Evolutionary conservation across 1,140 invertebrate genomes (phyloP).

Genomic region (Sitodiplosis mosellana): DNA sequence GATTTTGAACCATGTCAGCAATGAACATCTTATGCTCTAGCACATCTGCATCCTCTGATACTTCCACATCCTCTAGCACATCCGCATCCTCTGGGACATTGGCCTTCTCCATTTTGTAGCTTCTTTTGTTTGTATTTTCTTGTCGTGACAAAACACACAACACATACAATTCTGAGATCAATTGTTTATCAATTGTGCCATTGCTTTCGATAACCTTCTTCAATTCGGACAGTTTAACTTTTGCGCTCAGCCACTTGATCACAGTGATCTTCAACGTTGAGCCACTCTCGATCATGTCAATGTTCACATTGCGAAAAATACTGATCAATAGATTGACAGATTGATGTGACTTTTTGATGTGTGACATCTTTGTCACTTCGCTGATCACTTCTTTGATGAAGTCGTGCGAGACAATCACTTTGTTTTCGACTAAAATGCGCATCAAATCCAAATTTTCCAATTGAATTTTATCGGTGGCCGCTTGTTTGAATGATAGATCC

Average conservation of each 20-base stretch:
- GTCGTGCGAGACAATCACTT: not conserved
- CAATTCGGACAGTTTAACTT: not conserved
- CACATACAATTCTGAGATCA: not conserved
- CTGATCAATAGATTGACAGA: not conserved
- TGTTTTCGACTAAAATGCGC: not conserved
- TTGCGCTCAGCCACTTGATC: not conserved
- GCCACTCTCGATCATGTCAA: not conserved
- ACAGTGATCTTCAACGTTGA: not conserved
- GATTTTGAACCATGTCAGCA: not conserved
- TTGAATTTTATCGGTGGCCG: slow-evolving; percentile 11
- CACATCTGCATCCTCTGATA: not conserved
- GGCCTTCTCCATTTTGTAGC: not conserved
- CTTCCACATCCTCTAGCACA: not conserved
- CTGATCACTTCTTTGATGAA: slow-evolving; percentile 25
- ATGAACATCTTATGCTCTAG: not conserved
- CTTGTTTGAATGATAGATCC: slow-evolving; percentile 17
- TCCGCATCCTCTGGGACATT: too few relatives aligned
- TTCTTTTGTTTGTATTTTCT: not conserved
- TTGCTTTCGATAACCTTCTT: not conserved
- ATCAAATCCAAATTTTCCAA: slow-evolving; percentile 6
- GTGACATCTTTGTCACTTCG: slow-evolving; percentile 7
- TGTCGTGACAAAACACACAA: not conserved
- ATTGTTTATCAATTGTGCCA: not conserved
- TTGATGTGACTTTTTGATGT: slow-evolving; percentile 7
- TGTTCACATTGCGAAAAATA: not conserved